phyloP scores from a whole-genome alignment of 64 coral and sea anemone species.

The Pocillopora damicornis region DNA sequence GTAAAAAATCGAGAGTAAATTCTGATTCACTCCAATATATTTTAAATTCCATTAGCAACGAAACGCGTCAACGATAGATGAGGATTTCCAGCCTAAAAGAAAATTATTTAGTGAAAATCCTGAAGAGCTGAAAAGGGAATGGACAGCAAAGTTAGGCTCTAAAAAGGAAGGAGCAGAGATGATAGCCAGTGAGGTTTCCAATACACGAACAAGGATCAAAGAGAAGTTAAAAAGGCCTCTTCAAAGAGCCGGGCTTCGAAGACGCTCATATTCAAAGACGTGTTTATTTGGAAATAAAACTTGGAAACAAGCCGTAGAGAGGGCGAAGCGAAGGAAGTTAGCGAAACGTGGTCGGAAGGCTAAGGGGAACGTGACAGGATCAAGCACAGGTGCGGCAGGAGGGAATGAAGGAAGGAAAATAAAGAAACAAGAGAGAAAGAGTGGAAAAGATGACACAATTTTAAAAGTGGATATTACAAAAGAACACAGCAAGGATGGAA shows the following conservation, averaged over 20 bases:
- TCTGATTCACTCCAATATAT: background rate
- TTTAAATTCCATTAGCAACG: background rate
- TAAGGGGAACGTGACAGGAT: background rate
- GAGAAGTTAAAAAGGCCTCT: background rate
- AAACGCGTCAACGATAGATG: background rate
- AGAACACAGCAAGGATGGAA: background rate
- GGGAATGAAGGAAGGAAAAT: background rate
- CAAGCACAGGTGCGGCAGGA: background rate
- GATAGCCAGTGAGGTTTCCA: background rate
- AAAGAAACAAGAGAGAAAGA: background rate
- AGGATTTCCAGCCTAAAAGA: background rate
- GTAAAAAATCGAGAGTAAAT: background rate
- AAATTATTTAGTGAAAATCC: slow-evolving; percentile 11
- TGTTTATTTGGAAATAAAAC: background rate
- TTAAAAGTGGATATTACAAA: background rate
- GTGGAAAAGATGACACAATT: background rate
- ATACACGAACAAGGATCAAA: background rate
- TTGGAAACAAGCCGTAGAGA: background rate
- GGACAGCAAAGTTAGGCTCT: background rate
- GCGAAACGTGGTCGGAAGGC: background rate
- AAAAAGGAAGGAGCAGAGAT: background rate
- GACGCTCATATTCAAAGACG: background rate
- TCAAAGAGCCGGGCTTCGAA: background rate
- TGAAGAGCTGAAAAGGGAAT: background rate
- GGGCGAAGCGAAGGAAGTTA: background rate